Conservation (phyloP, 2,888 invertebrate genomes). For the Sclerodermus sp. region DNA sequence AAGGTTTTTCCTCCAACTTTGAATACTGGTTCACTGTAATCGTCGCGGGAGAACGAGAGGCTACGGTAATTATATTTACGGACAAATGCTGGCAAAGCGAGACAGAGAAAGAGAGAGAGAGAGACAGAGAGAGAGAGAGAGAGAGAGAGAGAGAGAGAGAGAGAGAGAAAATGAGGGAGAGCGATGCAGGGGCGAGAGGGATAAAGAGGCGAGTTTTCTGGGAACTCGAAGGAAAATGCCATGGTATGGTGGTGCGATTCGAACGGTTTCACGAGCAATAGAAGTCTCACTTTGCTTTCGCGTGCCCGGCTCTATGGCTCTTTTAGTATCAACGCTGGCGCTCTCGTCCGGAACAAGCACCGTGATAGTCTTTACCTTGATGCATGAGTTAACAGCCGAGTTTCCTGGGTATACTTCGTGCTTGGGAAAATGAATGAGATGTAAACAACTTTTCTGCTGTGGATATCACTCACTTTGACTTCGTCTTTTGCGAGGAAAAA, state of each 20-base stretch:
- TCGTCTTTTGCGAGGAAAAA: too few species aligned
- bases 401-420: constrained; percentile 13
- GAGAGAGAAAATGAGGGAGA: not conserved
- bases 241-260: constrained; percentile 3
- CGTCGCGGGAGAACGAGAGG: too few species aligned
- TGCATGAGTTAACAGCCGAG: constrained; percentile 21
- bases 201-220: not conserved
- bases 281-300: not conserved
- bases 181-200: not conserved
- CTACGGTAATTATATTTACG: too few species aligned
- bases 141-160: too few species aligned
- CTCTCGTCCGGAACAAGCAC: constrained; percentile 9
- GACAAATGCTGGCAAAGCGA: too few species aligned
- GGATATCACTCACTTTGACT: constrained; percentile 2
- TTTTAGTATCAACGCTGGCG: constrained; percentile 19
- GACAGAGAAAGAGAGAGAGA: too few species aligned
- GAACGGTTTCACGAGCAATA: constrained; percentile 6
- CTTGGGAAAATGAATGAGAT: constrained; percentile 35
- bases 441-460: constrained; percentile 31
- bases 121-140: too few species aligned
- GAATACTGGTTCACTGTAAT: too few species aligned
- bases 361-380: constrained; percentile 23
- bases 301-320: constrained; percentile 14
- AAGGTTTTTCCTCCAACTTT: too few species aligned
- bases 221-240: constrained; percentile 14